A percentile compares a stretch with the other conserved stretches of the same genome.
Evolutionary conservation across 2,113 vertebrate species (phyloP).

Genomic region (Myrmophylax atrothorax): DNA sequence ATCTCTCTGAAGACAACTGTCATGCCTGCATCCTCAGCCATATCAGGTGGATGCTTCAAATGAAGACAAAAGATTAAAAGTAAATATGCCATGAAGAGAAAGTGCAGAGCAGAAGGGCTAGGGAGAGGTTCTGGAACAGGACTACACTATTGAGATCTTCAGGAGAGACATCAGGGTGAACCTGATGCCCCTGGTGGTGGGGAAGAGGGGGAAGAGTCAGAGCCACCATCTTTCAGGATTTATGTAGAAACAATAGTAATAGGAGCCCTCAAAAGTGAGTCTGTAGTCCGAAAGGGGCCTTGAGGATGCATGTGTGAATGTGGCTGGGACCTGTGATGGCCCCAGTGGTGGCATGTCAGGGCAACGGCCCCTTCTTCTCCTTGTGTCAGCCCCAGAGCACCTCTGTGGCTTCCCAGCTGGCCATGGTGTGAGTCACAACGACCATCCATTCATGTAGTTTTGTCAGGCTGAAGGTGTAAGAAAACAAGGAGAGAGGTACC

Average conservation of each 20-base stretch:
- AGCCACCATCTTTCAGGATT: not conserved
- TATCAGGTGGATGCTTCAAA: not conserved
- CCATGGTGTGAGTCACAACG: accelerated
- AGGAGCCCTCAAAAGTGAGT: not conserved
- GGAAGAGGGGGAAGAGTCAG: not conserved
- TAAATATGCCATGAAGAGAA: not conserved
- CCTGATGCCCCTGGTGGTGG: not conserved
- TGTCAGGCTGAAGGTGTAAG: not conserved
- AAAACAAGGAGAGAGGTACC: not conserved
- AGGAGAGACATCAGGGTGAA: not conserved
- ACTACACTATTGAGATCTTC: not conserved
- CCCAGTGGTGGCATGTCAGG: not conserved
- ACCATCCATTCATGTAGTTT: not conserved
- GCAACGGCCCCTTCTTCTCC: not conserved
- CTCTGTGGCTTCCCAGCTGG: accelerated
- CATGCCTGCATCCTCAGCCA: not conserved
- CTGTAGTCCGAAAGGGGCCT: not conserved
- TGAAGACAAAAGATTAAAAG: conserved; percentile 8
- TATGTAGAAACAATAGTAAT: not conserved
- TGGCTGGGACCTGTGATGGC: not conserved
- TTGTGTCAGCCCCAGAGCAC: not conserved
- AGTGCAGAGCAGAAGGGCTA: not conserved
- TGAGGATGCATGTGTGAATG: not conserved
- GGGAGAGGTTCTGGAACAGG: not conserved
- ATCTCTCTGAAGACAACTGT: not conserved